Base-by-base conservation (phyloP, 2,888 invertebrate species). In the Orthosia incerta region DNA sequence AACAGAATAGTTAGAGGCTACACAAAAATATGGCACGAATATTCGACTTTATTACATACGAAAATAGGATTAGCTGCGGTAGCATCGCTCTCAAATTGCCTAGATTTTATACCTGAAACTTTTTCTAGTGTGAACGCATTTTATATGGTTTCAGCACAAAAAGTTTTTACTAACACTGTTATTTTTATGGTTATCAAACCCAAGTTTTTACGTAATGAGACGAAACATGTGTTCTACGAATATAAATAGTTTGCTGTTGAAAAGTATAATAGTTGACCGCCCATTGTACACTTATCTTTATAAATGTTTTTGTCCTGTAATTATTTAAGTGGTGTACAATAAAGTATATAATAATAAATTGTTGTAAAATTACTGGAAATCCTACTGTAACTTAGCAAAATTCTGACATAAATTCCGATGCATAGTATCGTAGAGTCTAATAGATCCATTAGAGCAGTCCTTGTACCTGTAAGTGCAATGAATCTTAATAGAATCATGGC, bases 401-500 rank as follows among this genome's bases (percentile, higher is more conserved):
- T 48, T 60, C 20, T 12, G 2, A 7, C 16, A 11, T 13, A 4
- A 5, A 20, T 1, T 15, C 4, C 3, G 18, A 66, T 45, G 55
- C 16, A 46, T 48, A 3, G 7, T 9, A 60, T 68, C 26, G 18
- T 16, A 16, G n/a, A 62, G 48, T 60, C 20, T 48, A 67, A 67
- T 60, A 23, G 53, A 46, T 20, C 48, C 15, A 68, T 55, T 76
- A 66, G 18, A 48, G 15, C 39, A 61, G 9, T 69, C 77, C 70
- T 55, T 45, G 45, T 26, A 16, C 39, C 48, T 51, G 46, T 57
- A 51, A 68, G 77, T 46, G 61, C 23, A 69, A 68, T 75, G n/a
- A 76, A 68, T 75, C 45, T 45, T 53, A 76, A 76, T 66, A 61
- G 26, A 69, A 57, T 76, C 46, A 76, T 51, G 57, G 23, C 31